phyloP scores from a whole-genome alignment of 2,888 invertebrate species.

The Abrostola tripartita region DNA sequence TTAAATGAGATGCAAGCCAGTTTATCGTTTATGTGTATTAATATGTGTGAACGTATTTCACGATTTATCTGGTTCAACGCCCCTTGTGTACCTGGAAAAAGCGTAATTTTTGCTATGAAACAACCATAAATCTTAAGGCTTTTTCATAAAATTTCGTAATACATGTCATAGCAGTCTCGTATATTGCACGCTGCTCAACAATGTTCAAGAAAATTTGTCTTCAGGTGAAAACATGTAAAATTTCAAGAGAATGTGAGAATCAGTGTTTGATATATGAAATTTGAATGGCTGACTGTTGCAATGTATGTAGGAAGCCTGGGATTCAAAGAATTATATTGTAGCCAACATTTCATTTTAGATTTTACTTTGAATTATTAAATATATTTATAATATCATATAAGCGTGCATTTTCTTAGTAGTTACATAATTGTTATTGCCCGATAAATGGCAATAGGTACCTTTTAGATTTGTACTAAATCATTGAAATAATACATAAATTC shows the following conservation, averaged over 20 bases:
- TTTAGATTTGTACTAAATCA: too few species aligned
- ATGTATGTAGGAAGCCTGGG: constrained; percentile 32
- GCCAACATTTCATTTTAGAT: constrained; percentile 25
- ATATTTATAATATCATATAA: too few species aligned
- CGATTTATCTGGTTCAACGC: constrained; percentile 36
- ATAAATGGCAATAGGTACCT: too few species aligned
- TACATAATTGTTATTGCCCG: too few species aligned
- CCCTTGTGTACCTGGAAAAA: constrained; percentile 28
- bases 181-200: constrained; percentile 51
- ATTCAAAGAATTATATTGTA: constrained; percentile 20
- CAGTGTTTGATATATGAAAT: constrained; percentile 62
- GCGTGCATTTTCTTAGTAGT: too few species aligned
- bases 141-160: constrained; percentile 58
- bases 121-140: constrained; percentile 53
- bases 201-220: constrained; percentile 58
- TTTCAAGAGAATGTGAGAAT: constrained; percentile 56
- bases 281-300: constrained; percentile 59
- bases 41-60: constrained; percentile 43
- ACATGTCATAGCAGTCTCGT: constrained; percentile 53
- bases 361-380: too few species aligned
- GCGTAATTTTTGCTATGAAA: constrained; percentile 46
- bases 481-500: not conserved
- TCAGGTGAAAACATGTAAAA: constrained; percentile 55
- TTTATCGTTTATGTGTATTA: constrained; percentile 46
- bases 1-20: not conserved